Conservation (phyloP, 1,140 invertebrate genomes). For the Theocolax elegans region DNA sequence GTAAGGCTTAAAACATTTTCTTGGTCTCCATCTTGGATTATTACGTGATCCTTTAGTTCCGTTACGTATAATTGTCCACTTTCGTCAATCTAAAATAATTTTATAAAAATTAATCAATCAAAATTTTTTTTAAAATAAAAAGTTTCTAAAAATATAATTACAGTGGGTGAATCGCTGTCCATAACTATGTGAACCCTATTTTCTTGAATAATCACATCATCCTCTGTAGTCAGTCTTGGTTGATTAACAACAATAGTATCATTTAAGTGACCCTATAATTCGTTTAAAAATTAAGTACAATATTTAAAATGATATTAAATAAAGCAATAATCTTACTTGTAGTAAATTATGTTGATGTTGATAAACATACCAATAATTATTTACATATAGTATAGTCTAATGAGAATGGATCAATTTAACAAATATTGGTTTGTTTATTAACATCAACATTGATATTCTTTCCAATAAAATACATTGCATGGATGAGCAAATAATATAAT, state of each 20-base stretch:
- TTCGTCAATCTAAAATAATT: constrained; percentile 29
- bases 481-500: too few species aligned
- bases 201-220: constrained; percentile 65
- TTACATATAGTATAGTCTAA: too few species aligned
- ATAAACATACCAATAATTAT: background rate
- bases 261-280: constrained; percentile 73
- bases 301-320: background rate
- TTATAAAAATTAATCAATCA: background rate
- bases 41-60: constrained; percentile 70
- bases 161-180: constrained; percentile 56
- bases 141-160: too few species aligned
- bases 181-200: constrained; percentile 62
- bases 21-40: constrained; percentile 65
- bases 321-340: background rate
- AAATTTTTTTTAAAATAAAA: too few species aligned
- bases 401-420: too few species aligned
- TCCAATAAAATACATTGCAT: too few species aligned
- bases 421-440: too few species aligned
- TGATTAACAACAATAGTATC: constrained; percentile 85
- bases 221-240: constrained; percentile 74
- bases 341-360: background rate
- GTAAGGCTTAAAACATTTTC: constrained; percentile 60
- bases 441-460: too few species aligned
- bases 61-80: constrained; percentile 55
- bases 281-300: background rate